Conservation (phyloP, 2,113 vertebrate genomes). For the Rhinoderma darwinii region DNA sequence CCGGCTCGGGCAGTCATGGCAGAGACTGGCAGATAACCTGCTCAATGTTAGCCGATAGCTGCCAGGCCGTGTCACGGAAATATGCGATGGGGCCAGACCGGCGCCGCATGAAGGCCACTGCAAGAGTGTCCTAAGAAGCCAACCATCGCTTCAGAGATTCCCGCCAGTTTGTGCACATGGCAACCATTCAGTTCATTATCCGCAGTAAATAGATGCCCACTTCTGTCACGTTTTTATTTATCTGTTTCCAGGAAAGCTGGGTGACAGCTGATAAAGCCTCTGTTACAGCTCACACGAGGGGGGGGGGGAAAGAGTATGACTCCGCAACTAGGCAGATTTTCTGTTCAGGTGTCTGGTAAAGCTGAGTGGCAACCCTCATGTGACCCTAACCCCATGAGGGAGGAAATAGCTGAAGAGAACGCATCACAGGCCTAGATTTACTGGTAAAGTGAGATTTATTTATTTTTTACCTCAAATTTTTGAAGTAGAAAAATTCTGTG, state of each 20-base stretch:
- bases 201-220: too few species aligned
- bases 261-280: background rate
- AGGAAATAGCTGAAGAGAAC: too few species aligned
- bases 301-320: too few species aligned
- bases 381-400: too few species aligned
- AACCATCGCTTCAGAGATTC: background rate
- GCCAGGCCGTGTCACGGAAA: conserved; percentile 27
- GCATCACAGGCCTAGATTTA: too few species aligned
- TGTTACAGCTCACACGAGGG: too few species aligned
- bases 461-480: too few species aligned
- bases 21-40: background rate
- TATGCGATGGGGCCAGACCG: conserved; percentile 1
- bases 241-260: background rate
- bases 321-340: background rate
- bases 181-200: background rate
- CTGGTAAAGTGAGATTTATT: too few species aligned
- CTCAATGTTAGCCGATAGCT: conserved; percentile 29
- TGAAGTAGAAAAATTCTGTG: background rate
- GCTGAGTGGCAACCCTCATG: background rate
- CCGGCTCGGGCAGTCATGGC: background rate
- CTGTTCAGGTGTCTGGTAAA: background rate
- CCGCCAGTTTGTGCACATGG: background rate
- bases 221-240: too few species aligned
- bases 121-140: background rate
- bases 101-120: background rate